Conservation (phyloP, 2,113 vertebrate species). For the Aythya baeri region DNA sequence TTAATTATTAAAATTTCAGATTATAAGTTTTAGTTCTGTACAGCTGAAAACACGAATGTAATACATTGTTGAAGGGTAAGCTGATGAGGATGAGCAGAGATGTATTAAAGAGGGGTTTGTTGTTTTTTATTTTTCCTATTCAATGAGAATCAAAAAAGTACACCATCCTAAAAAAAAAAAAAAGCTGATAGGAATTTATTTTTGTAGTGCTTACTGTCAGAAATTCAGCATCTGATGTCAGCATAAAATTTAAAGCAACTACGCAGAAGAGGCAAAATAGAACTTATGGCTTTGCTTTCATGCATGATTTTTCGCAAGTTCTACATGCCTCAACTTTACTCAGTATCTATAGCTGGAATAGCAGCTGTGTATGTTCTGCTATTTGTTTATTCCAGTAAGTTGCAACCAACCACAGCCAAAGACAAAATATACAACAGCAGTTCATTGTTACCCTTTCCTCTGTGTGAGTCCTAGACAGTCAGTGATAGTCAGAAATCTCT, state of each 20-base stretch:
- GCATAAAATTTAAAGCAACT: slow-evolving; percentile 16
- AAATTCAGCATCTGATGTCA: neutral
- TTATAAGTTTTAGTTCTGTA: neutral
- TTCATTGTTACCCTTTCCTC: neutral
- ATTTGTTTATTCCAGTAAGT: neutral
- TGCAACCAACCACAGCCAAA: neutral
- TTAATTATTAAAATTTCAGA: slow-evolving; percentile 2
- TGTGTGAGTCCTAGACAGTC: neutral
- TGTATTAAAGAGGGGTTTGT: neutral
- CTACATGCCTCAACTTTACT: neutral
- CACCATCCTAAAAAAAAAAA: neutral
- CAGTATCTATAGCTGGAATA: neutral
- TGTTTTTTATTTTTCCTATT: neutral
- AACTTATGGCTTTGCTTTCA: neutral
- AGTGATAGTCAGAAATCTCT: neutral
- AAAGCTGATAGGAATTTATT: neutral
- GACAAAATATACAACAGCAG: neutral
- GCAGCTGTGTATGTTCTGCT: neutral
- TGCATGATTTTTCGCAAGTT: neutral
- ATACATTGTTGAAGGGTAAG: neutral
- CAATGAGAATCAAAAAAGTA: neutral
- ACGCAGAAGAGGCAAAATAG: neutral
- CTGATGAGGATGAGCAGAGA: neutral
- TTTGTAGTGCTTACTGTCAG: neutral
- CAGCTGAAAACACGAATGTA: neutral